These are phyloP conservation scores for Clarias platycephalus DNA, from an alignment of 2,797 vertebrate genomes.

Conservation along the genomic window DNA sequence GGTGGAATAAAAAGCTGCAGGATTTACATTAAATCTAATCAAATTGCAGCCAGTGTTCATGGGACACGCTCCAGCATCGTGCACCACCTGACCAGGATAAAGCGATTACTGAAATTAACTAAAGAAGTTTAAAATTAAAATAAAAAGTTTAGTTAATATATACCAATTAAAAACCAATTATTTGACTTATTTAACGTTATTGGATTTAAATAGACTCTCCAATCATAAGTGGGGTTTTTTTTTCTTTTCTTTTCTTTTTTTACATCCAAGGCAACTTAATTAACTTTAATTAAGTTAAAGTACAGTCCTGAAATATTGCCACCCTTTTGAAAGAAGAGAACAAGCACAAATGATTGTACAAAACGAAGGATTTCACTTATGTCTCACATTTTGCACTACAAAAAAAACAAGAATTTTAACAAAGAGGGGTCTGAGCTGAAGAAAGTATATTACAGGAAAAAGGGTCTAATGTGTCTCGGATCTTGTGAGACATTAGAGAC, in stretches of 20 bases:
- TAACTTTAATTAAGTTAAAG: neutral
- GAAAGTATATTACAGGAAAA: neutral
- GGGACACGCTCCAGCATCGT: neutral
- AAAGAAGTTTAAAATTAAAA: neutral
- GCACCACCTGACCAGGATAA: neutral
- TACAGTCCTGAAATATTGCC: neutral
- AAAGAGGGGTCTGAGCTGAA: neutral
- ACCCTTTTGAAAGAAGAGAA: neutral
- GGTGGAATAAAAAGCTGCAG: neutral
- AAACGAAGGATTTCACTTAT: neutral
- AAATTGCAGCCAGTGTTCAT: neutral
- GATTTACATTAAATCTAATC: neutral
- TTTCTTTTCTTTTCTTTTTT: neutral
- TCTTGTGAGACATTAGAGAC: neutral
- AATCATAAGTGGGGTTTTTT: neutral
- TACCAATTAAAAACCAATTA: neutral
- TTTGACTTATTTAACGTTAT: neutral
- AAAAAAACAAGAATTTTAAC: neutral
- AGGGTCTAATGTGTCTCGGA: neutral
- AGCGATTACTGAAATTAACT: neutral
- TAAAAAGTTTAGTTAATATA: neutral
- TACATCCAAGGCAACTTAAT: neutral
- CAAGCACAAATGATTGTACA: neutral
- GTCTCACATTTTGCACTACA: neutral
- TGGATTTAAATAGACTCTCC: neutral